Percentiles rank a stretch among this genome's conserved stretches.
Evolutionary conservation across 2,797 vertebrate genomes (phyloP).

Genomic region (Phylloscopus collybita): DNA sequence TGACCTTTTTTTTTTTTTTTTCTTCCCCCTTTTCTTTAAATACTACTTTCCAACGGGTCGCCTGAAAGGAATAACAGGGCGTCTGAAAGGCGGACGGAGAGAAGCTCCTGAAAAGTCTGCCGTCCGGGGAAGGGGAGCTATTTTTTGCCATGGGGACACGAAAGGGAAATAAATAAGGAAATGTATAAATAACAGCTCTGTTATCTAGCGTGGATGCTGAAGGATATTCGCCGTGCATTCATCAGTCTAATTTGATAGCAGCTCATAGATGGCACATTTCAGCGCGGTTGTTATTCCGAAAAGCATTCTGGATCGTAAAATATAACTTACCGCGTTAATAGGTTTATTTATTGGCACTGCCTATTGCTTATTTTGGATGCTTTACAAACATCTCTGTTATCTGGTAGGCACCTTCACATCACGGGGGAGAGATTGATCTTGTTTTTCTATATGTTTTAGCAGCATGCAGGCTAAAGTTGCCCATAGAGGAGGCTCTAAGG

Average conservation of each 20-base stretch:
- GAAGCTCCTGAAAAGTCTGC: not conserved
- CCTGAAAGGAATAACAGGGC: not conserved
- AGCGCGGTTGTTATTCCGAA: slow-evolving; percentile 73
- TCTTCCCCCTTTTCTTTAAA: not conserved
- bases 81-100: not conserved
- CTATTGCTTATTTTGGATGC: slow-evolving; percentile 84
- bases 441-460: slow-evolving; percentile 37
- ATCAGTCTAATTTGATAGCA: slow-evolving; percentile 67
- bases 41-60: not conserved
- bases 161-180: slow-evolving; percentile 40
- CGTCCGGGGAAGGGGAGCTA: not conserved
- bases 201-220: slow-evolving; percentile 48
- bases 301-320: slow-evolving; percentile 82
- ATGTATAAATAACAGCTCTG: slow-evolving; percentile 44
- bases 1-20: not conserved
- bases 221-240: slow-evolving; percentile 47
- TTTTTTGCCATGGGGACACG: not conserved
- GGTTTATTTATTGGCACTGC: slow-evolving; percentile 84
- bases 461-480: slow-evolving; percentile 45
- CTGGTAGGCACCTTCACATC: slow-evolving; percentile 73
- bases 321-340: slow-evolving; percentile 82
- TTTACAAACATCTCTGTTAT: slow-evolving; percentile 82
- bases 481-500: slow-evolving; percentile 26
- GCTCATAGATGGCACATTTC: slow-evolving; percentile 69
- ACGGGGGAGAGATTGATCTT: slow-evolving; percentile 54